Conservation (phyloP, 1,140 invertebrate genomes). For the Drosophila funebris region DNA sequence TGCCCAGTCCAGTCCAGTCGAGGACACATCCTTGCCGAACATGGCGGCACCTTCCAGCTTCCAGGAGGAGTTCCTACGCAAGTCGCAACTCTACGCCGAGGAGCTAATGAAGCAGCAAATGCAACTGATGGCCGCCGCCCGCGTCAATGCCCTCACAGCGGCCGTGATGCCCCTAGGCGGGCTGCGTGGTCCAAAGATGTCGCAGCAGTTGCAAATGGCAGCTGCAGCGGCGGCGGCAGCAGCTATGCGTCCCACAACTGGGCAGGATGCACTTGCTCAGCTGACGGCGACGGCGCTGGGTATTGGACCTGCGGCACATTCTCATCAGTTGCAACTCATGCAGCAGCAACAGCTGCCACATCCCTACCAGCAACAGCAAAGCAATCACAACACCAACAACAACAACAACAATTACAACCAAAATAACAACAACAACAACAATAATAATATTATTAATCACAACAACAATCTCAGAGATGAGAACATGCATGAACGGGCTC, state of each 20-base stretch:
- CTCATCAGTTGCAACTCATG: constrained; percentile 28
- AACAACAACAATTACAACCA: constrained; percentile 50
- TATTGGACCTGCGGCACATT: constrained; percentile 8
- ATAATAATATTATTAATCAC: constrained; percentile 38
- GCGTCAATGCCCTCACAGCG: constrained; percentile 70
- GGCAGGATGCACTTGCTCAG: constrained; percentile 65
- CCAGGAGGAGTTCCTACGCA: constrained; percentile 81
- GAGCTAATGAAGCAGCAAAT: constrained; percentile 83
- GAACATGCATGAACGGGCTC: constrained; percentile 85
- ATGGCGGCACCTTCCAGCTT: constrained; percentile 47
- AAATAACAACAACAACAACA: constrained; percentile 52
- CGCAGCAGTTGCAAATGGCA: constrained; percentile 67
- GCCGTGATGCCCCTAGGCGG: constrained; percentile 48
- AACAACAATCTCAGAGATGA: constrained; percentile 55
- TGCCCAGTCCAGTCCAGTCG: background rate
- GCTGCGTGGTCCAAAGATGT: constrained; percentile 55
- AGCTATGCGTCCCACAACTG: constrained; percentile 26
- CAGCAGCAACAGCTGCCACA: constrained; percentile 55
- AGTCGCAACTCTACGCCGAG: constrained; percentile 83
- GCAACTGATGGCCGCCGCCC: constrained; percentile 81
- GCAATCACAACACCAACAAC: constrained; percentile 37
- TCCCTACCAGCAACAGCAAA: constrained; percentile 45
- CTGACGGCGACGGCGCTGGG: constrained; percentile 68
- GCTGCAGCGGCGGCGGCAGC: constrained; percentile 63
- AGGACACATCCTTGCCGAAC: background rate